Evolutionary conservation across 2,113 vertebrate species (phyloP), one percentile per base, ranked within the genome.

Genomic region (Dendrocopos noguchii): DNA sequence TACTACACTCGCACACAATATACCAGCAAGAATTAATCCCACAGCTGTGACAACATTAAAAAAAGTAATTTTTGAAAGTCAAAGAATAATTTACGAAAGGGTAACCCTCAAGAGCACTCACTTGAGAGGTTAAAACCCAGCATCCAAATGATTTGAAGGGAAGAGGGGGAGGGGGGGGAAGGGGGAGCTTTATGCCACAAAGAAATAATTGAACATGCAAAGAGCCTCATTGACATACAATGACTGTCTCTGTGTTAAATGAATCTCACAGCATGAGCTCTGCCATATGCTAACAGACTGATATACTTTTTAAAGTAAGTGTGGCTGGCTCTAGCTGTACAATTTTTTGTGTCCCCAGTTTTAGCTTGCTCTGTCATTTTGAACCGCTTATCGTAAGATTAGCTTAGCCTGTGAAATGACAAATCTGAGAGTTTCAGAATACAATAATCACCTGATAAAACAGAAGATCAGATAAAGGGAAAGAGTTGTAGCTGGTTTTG

Each of bases 211-310:
- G 71, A 93, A 83, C 68, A 66, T 21, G 11, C 36, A 70, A 87
- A 93, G 56, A 91, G 29, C 33, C 77, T 95, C 81, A 90, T 95
- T 94, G 87, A 87, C 92, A 93, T 83, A 94, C 88, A 95, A 84
- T 71, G 57, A 66, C 50, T 90, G 56, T 75, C 64, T 94, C 59
- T 46, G 31, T 47, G 50, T 91, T 90, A 85, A 96, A 95, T 81
- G 71, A 93, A 90, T 94, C 95, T 92, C 93, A 85, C 93, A 95
- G 95, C 87, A 70, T 39, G 94, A 87, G 65, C 24, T 85, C 72
- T 94, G 39, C 85, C 83, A 83, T 85, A 88, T 63, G 61, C 89
- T 84, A 94, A 86, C 47, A 93, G 56, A 44, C 61, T 55, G 61
- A 91, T 78, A 74, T 5, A 87, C 66, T 88, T 92, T 75, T 76